Evolutionary conservation across 1,140 invertebrate species (phyloP), one percentile per base, ranked within the genome.

Genomic region (Drosophila subobscura): DNA sequence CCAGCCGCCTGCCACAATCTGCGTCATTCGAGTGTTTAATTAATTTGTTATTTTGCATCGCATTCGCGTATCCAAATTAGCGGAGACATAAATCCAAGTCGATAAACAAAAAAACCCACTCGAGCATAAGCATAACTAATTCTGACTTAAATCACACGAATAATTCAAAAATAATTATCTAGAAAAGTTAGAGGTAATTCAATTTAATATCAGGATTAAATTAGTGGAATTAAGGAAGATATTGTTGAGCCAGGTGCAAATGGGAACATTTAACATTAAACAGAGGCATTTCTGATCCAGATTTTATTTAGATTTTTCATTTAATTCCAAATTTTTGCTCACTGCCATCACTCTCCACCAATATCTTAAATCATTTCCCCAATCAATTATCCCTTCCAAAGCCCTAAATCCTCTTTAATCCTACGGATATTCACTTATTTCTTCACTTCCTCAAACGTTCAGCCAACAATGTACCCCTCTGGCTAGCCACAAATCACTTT

Each of bases 1-100:
- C 59, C 56, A 40, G 16, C 25, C 44, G 45, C 25, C 33, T 37
- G 10, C 10, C 12, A 37, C 10, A 46, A 74, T 57, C 42, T 74
- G 71, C 71, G 71, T 74, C 71, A 74, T 66, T 56, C 46, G 71
- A 66, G 22, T 46, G 52, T 10, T 52, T 66, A 74, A 74, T 74
- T 74, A 74, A 61, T 65, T 65, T 37, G 33, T 37, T 29, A 50
- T 64, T 63, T 49, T 41, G 23, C 59, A 59, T 25, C 33, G 5
- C 58, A 29, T 33, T 68, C 33, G 66, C 42, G 16, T 20, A 70
- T 49, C 29, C 22, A 16, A 68, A 68, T 70, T 70, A 70, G 66
- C 66, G 51, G 29, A 14, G 25, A 16, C 33, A 70, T 70, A 70
- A 68, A 70, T 55, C 8, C 25, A 20, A 68, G 12, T 22, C 25